These are phyloP conservation scores for Oscheius sp. DNA, from an alignment of 1,140 invertebrate species.

Conservation along the genomic window DNA sequence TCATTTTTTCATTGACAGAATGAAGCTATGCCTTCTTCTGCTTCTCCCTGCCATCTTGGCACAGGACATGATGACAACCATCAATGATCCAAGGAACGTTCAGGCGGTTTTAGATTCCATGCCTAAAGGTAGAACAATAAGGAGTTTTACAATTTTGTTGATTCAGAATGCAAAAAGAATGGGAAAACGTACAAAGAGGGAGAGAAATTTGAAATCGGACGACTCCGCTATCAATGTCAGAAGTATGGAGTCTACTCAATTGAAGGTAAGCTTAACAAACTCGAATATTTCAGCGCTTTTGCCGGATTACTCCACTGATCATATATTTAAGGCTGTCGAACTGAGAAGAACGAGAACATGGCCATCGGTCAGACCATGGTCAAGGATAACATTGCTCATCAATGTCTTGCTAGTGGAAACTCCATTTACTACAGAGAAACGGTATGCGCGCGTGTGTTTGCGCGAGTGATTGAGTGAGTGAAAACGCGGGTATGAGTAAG, in stretches of 20 bases:
- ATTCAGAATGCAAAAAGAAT: constrained; percentile 37
- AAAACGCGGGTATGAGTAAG: background rate
- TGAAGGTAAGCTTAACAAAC: constrained; percentile 25
- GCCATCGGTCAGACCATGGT: constrained; percentile 26
- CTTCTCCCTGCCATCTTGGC: background rate
- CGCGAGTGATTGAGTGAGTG: background rate
- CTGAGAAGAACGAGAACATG: constrained; percentile 27
- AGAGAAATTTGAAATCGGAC: constrained; percentile 27
- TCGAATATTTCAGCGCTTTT: too few relatives aligned
- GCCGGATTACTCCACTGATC: background rate
- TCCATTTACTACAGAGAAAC: constrained; percentile 33
- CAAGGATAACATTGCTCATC: constrained; percentile 33
- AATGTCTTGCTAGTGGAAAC: constrained; percentile 19
- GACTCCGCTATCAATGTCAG: constrained; percentile 33
- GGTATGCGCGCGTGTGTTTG: too few relatives aligned
- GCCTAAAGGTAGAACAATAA: background rate
- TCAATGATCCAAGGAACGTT: background rate
- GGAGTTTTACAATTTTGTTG: background rate
- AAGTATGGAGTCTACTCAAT: constrained; percentile 41
- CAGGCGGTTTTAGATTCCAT: background rate
- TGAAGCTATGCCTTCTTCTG: background rate
- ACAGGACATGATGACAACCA: background rate
- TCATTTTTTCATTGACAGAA: background rate
- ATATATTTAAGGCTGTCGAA: constrained; percentile 26
- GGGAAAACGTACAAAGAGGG: constrained; percentile 37